phyloP scores from a whole-genome alignment of 2,113 vertebrate species.

The Epinephelus fuscoguttatus region DNA sequence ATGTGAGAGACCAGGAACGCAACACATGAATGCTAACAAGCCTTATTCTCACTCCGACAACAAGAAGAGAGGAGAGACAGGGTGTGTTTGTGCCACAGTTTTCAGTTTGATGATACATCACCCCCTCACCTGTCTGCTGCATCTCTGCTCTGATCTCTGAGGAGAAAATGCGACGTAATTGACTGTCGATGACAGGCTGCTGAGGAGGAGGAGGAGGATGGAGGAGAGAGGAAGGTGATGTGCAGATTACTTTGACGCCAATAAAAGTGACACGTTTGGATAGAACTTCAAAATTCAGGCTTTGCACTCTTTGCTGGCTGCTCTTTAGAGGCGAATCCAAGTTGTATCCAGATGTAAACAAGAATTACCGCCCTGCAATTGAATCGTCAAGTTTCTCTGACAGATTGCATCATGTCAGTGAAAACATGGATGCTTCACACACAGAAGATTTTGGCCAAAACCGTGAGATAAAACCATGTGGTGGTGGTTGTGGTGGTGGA shows the following conservation, averaged over 20 bases:
- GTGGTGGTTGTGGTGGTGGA: no score
- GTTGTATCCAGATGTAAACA: background rate
- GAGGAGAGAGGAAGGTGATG: background rate
- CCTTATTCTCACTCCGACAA: background rate
- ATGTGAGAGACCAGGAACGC: conserved; percentile 10
- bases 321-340: background rate
- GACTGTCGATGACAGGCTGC: conserved; percentile 13
- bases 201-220: background rate
- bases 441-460: no score
- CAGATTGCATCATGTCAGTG: no score
- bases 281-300: no score
- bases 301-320: background rate
- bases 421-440: no score
- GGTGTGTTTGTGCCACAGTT: background rate
- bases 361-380: no score
- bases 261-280: background rate
- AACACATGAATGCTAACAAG: conserved; percentile 59
- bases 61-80: background rate
- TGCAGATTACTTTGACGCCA: background rate
- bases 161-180: conserved; percentile 27
- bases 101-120: conserved; percentile 10
- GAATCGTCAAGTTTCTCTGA: no score
- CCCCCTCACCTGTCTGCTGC: background rate
- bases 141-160: conserved; percentile 17
- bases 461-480: no score